Percentiles rank a stretch among this genome's conserved stretches.
Evolutionary conservation across 1,140 invertebrate genomes (phyloP).

Genomic region (Drosophila sp.): DNA sequence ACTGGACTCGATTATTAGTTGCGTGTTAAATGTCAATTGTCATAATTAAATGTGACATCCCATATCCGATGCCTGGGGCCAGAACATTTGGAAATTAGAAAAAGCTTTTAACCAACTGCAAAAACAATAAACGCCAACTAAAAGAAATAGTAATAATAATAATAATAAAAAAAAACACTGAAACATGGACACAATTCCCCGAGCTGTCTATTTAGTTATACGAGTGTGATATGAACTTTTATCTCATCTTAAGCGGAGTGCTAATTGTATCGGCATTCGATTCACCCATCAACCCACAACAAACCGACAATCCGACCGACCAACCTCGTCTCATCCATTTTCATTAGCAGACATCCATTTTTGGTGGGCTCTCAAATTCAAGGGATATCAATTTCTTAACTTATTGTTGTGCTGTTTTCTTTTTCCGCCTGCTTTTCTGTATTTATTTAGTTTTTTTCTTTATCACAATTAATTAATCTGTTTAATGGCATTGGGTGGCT

Average conservation of each 20-base stretch:
- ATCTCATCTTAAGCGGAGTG: constrained; percentile 68
- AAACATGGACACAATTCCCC: constrained; percentile 36
- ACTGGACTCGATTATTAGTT: constrained; percentile 54
- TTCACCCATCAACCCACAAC: constrained; percentile 29
- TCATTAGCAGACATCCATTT: constrained; percentile 33
- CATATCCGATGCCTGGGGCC: constrained; percentile 4
- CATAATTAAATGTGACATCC: constrained; percentile 70
- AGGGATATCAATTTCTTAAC: constrained; percentile 55
- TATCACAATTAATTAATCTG: constrained; percentile 78
- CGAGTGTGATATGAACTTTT: constrained; percentile 53
- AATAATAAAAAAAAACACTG: constrained; percentile 19
- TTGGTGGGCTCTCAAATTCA: constrained; percentile 19
- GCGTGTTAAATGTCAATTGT: constrained; percentile 75
- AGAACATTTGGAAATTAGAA: constrained; percentile 70
- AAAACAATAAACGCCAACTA: constrained; percentile 20
- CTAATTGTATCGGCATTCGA: constrained; percentile 68
- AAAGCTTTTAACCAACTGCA: constrained; percentile 64
- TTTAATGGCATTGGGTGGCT: constrained; percentile 65
- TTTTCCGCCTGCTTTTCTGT: constrained; percentile 14
- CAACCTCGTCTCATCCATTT: constrained; percentile 36
- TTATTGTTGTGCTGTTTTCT: constrained; percentile 34
- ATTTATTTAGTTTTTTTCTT: constrained; percentile 49
- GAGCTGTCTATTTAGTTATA: constrained; percentile 5
- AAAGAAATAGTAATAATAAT: constrained; percentile 5
- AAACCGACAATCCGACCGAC: no score